Evolutionary conservation across 2,888 invertebrate species (phyloP).

Genomic region (Bombylius discolor): DNA sequence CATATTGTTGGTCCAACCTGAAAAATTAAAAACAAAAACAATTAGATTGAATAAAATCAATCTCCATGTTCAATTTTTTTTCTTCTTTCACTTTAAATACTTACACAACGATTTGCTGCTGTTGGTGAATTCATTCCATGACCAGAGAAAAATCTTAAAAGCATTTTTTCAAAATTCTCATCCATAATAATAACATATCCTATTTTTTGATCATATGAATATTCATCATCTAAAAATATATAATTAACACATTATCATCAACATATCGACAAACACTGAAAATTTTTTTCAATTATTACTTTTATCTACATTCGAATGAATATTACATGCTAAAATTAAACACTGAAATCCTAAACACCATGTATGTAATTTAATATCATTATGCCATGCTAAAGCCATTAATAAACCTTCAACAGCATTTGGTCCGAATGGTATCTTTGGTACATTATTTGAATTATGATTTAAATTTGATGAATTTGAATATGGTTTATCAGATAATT

Average conservation of each 20-base stretch:
- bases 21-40: constrained; percentile 21
- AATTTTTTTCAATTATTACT: background rate
- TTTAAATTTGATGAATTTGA: constrained; percentile 25
- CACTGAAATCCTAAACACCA: constrained; percentile 65
- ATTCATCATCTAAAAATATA: constrained; percentile 18
- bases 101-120: constrained; percentile 33
- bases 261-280: constrained; percentile 17
- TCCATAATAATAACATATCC: constrained; percentile 47
- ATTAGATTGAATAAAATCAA: too few relatives aligned
- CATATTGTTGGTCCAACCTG: constrained; percentile 67
- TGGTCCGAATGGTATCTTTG: constrained; percentile 50
- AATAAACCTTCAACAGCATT: constrained; percentile 53
- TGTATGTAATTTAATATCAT: constrained; percentile 54
- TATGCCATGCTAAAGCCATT: constrained; percentile 50
- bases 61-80: too few relatives aligned
- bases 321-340: constrained; percentile 55
- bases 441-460: constrained; percentile 45
- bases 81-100: constrained; percentile 8
- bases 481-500: constrained; percentile 32
- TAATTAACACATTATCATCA: constrained; percentile 10
- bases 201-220: constrained; percentile 30
- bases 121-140: constrained; percentile 40
- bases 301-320: constrained; percentile 32
- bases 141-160: constrained; percentile 50
- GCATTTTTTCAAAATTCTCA: constrained; percentile 49